These are phyloP conservation scores for Saccopteryx leptura DNA, from an alignment of 2,113 vertebrate genomes.

Conservation along the genomic window DNA sequence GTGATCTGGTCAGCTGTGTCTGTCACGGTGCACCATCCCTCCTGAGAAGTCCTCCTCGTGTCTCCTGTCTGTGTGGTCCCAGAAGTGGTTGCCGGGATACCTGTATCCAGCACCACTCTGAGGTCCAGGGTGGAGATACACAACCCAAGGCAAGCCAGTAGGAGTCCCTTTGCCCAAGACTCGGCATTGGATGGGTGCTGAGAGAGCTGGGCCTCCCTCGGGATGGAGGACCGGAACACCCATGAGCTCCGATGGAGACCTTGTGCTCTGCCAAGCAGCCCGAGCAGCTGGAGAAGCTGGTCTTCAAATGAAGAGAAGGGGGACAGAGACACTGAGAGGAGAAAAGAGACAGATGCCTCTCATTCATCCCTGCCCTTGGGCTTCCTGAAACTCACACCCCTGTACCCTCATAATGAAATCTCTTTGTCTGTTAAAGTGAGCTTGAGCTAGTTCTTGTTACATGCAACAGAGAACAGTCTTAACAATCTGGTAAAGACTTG, in stretches of 20 bases:
- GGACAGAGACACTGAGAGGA: background rate
- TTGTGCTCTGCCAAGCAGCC: background rate
- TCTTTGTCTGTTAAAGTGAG: background rate
- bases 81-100: background rate
- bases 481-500: background rate
- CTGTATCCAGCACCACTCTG: background rate
- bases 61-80: background rate
- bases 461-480: background rate
- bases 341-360: background rate
- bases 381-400: slow-evolving; percentile 15
- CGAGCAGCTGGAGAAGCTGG: background rate
- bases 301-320: background rate
- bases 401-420: background rate
- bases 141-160: background rate
- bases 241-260: background rate
- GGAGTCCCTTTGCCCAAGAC: background rate
- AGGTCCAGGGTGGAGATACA: background rate
- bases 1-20: background rate
- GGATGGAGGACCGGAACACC: background rate
- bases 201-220: background rate
- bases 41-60: background rate
- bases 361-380: background rate
- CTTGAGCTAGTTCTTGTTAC: background rate
- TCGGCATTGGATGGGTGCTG: too few relatives aligned
- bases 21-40: background rate